Evolutionary conservation across 2,797 vertebrate genomes (phyloP).

Genomic region (Amazonetta brasiliensis): DNA sequence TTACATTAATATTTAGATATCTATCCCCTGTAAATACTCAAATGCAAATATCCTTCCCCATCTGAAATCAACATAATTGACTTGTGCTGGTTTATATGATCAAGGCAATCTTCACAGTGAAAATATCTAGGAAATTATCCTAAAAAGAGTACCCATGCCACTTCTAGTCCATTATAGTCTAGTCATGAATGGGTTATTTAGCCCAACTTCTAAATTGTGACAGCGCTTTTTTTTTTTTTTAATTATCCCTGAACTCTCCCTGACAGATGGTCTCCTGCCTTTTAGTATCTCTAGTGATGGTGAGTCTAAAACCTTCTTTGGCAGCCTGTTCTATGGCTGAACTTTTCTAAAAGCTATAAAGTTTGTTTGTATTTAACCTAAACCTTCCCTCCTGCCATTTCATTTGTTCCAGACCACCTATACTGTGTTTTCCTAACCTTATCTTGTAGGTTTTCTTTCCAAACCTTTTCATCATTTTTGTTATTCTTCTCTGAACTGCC

Average conservation of each 20-base stretch:
- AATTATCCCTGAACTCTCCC: conserved; percentile 36
- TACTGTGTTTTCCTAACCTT: conserved; percentile 10
- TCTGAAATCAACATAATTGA: not conserved
- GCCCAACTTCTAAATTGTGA: not conserved
- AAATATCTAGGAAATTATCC: not conserved
- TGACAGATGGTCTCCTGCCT: conserved; percentile 61
- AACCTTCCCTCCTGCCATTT: conserved; percentile 19
- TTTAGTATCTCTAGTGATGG: conserved; percentile 40
- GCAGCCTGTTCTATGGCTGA: conserved; percentile 34
- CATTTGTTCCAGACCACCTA: conserved; percentile 38
- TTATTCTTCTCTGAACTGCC: conserved; percentile 29
- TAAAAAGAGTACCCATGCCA: not conserved
- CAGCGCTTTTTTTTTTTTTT: not conserved
- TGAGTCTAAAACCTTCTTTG: conserved; percentile 55
- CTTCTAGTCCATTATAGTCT: not conserved
- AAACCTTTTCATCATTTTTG: not conserved
- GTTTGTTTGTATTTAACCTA: conserved; percentile 40
- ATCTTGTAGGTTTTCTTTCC: not conserved
- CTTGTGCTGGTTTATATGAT: not conserved
- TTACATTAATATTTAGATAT: not conserved
- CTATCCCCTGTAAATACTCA: not conserved
- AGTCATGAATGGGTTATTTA: not conserved
- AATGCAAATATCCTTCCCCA: not conserved
- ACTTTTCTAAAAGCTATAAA: conserved; percentile 53
- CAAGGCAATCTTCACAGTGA: not conserved